Evolutionary conservation across 2,888 invertebrate genomes (phyloP).

Genomic region (Euproctis similis): DNA sequence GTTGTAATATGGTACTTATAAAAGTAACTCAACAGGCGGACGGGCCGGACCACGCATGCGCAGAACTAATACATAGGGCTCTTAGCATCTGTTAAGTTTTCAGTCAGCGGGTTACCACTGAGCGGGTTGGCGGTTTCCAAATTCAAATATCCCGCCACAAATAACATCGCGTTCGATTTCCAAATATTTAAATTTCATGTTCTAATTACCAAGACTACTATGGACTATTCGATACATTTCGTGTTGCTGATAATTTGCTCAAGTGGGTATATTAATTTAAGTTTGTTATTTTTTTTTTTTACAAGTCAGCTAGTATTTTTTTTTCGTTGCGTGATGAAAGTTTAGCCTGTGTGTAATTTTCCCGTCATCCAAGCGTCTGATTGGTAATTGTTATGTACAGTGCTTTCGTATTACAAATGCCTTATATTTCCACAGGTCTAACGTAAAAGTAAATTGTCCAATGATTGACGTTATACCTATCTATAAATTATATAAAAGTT

Average conservation of each 20-base stretch:
- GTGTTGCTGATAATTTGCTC: constrained; percentile 53
- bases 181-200: constrained; percentile 10
- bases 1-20: constrained; percentile 18
- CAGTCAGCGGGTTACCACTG: constrained; percentile 29
- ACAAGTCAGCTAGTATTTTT: constrained; percentile 16
- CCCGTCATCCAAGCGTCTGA: constrained; percentile 38
- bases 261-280: constrained; percentile 47
- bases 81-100: constrained; percentile 30
- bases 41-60: constrained; percentile 36
- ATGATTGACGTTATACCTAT: constrained; percentile 2
- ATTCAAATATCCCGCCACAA: no score
- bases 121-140: constrained; percentile 22
- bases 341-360: constrained; percentile 46
- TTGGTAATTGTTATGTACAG: constrained; percentile 27
- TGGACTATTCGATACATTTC: constrained; percentile 50
- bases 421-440: background rate
- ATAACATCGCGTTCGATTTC: constrained; percentile 12
- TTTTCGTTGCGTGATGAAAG: constrained; percentile 42
- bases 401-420: constrained; percentile 19
- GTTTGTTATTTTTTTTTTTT: constrained; percentile 22
- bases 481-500: constrained; percentile 8
- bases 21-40: constrained; percentile 39
- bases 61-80: constrained; percentile 17
- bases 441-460: background rate
- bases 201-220: constrained; percentile 28